A percentile compares a stretch with the other conserved stretches of the same genome.
Conservation (phyloP, 2,113 vertebrate species). For the Oryzias celebensis region DNA sequence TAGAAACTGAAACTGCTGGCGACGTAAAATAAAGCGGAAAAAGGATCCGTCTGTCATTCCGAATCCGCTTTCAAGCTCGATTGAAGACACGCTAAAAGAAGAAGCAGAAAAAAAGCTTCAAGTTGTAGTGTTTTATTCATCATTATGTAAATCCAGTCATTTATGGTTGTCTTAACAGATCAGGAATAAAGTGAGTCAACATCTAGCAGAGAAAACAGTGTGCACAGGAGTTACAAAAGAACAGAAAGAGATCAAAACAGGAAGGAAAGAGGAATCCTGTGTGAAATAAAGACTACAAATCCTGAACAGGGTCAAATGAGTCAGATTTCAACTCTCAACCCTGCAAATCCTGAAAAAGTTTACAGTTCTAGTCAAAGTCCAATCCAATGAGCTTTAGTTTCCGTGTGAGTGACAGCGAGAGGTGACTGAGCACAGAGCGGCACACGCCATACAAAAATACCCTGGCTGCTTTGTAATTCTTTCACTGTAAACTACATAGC, state of each 20-base stretch:
- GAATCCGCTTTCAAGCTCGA: constrained; percentile 28
- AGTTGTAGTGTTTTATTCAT: constrained; percentile 77
- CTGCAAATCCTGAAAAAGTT: constrained; percentile 58
- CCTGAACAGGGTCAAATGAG: constrained; percentile 55
- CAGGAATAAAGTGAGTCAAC: constrained; percentile 70
- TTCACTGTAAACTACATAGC: constrained; percentile 50
- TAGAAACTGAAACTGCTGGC: constrained; percentile 21
- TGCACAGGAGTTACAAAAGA: constrained; percentile 64
- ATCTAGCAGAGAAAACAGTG: constrained; percentile 66
- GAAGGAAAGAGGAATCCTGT: constrained; percentile 28
- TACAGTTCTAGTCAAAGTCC: constrained; percentile 44
- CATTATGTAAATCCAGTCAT: constrained; percentile 75
- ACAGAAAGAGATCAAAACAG: constrained; percentile 37
- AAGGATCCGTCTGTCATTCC: constrained; percentile 23
- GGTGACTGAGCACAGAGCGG: constrained; percentile 43
- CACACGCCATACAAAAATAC: constrained; percentile 73
- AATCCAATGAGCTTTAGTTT: constrained; percentile 42
- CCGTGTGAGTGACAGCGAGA: constrained; percentile 40
- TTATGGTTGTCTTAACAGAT: constrained; percentile 72
- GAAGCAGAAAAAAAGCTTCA: constrained; percentile 28
- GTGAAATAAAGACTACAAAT: constrained; percentile 54
- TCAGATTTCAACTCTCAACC: constrained; percentile 59
- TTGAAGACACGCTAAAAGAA: constrained; percentile 32
- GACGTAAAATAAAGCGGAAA: constrained; percentile 32
- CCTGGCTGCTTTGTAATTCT: constrained; percentile 64